phyloP scores from a whole-genome alignment of 2,797 vertebrate species.

The Urosaurus nigricauda region DNA sequence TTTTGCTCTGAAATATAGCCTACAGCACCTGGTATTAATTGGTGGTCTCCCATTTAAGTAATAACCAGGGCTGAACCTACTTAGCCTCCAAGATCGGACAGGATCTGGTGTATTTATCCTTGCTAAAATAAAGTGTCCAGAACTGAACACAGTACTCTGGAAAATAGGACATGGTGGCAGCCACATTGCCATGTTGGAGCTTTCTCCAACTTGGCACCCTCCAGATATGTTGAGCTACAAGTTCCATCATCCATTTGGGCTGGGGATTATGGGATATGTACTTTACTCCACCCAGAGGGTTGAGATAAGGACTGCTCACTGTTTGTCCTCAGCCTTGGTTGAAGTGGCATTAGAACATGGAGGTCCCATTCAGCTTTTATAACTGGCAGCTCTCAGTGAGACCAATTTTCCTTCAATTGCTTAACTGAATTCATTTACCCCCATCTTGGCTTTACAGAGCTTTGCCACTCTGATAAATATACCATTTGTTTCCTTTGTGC shows the following conservation, averaged over 20 bases:
- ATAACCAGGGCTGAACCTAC: too few relatives aligned
- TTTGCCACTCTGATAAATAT: background rate
- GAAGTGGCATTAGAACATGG: background rate
- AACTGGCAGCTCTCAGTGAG: background rate
- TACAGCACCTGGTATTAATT: too few relatives aligned
- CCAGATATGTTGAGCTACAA: background rate
- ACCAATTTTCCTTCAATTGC: background rate
- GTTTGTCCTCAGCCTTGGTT: background rate
- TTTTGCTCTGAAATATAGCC: too few relatives aligned
- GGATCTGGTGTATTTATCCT: too few relatives aligned
- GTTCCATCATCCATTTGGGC: too few relatives aligned
- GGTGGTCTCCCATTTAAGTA: too few relatives aligned
- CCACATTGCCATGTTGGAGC: background rate
- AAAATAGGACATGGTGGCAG: background rate
- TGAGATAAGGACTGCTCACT: background rate
- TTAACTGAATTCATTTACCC: slow-evolving; percentile 11
- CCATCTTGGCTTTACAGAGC: background rate
- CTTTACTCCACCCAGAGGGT: too few relatives aligned
- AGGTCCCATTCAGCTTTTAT: background rate
- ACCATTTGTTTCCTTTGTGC: background rate
- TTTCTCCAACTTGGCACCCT: background rate
- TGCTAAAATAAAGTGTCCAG: too few relatives aligned
- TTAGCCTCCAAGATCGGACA: too few relatives aligned
- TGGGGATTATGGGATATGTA: too few relatives aligned
- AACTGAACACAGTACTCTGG: too few relatives aligned